Base-by-base conservation (phyloP, 1,140 invertebrate genomes). In the Dermatophagoides farinae region DNA sequence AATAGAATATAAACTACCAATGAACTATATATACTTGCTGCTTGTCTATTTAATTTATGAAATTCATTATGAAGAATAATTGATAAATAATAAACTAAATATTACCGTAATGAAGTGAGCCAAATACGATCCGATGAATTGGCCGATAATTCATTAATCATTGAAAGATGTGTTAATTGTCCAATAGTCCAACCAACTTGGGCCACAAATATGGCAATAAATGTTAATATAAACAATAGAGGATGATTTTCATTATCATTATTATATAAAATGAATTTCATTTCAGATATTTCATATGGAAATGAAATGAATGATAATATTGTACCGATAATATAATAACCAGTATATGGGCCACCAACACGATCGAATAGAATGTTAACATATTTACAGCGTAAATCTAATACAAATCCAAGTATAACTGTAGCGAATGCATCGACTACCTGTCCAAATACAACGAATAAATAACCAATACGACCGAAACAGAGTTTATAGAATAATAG, bases 161-260 rank as follows among this genome's bases (percentile, higher is more conserved):
- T 5, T 25, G 53, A 55, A 25, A 55, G 53, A 44, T 55, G 53
- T 39, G 53, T n/a, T n/a, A 55, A 25, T 20, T 55, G 53, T 12
- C 5, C 5, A 4, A 55, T 25, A 6, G 53, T 25, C 53, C 53
- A 55, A n/a, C 38, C 53, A 44, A 38, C n/a, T 25, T 55, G 53
- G 1, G 53, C 39, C 4, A 55, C 4, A 23, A 14, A 55, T 14
- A 55, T 55, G 14, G 38, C 38, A 12, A 55, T 2, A 44, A 38
- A 55, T 12, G 25, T 12, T n/a, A 23, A 2, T n/a, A 55, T 4
- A 12, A 6, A 14, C 14, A 20, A 25, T n/a, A 23, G 16, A n/a
- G n/a, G n/a, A 31, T 31, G 8, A 31, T 31, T 31, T n/a, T n/a
- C n/a, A n/a, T n/a, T 8, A 31, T 31, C 8, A 12, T 39, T n/a